Evolutionary conservation across 23 tunicate species (phyloP).

Genomic region (Corella eumyota): DNA sequence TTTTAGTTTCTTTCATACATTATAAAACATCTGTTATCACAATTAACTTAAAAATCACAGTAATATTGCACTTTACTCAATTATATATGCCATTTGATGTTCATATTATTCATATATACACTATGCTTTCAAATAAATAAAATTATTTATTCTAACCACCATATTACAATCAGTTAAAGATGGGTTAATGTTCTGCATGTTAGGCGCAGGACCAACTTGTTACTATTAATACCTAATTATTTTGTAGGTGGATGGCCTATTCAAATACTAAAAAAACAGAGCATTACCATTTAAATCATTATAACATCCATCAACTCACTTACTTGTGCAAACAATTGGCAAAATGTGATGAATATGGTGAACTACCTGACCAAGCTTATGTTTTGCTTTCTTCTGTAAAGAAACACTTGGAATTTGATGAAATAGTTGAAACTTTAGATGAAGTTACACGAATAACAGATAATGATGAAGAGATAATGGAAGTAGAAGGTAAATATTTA

Average conservation of each 20-base stretch:
- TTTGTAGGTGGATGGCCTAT: constrained; percentile 33
- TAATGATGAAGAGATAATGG: constrained; percentile 1
- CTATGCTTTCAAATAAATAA: too few species aligned
- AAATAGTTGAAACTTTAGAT: constrained; percentile 14
- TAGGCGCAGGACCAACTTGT: too few species aligned
- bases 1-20: too few species aligned
- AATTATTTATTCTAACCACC: too few species aligned
- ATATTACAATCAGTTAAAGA: too few species aligned
- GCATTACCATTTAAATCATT: constrained; percentile 39
- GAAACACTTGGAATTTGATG: background rate
- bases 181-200: too few species aligned
- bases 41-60: too few species aligned
- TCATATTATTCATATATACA: too few species aligned
- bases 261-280: constrained; percentile 5
- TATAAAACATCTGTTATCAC: too few species aligned
- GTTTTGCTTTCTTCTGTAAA: constrained; percentile 14
- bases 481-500: background rate
- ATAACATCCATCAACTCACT: constrained; percentile 42
- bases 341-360: background rate
- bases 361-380: constrained; percentile 42
- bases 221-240: background rate
- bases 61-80: too few species aligned
- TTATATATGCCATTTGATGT: too few species aligned
- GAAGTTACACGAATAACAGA: constrained; percentile 18
- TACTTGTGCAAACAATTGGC: constrained; percentile 42